Percentiles rank a stretch among this genome's conserved stretches.
These are phyloP conservation scores for Aleiodes sp. DNA, from an alignment of 1,140 invertebrate genomes.

Conservation along the genomic window DNA sequence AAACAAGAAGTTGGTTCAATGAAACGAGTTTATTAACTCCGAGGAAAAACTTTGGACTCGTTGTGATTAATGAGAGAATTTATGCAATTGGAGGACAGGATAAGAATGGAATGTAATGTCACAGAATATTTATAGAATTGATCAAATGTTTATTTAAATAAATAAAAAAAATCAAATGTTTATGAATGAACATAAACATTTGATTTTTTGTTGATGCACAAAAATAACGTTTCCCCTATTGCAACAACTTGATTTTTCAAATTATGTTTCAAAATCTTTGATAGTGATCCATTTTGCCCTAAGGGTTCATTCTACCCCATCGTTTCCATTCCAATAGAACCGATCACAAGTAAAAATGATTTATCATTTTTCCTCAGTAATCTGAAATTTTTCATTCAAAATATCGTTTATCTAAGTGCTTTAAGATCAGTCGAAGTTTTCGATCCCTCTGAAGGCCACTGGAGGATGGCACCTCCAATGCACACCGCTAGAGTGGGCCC, in stretches of 20 bases:
- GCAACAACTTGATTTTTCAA: no score
- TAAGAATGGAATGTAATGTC: slow-evolving; percentile 67
- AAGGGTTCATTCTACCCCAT: no score
- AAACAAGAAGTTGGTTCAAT: slow-evolving; percentile 68
- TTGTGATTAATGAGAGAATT: slow-evolving; percentile 67
- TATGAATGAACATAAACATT: no score
- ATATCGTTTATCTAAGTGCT: slow-evolving; percentile 48
- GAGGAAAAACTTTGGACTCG: slow-evolving; percentile 71
- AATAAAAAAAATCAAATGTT: no score
- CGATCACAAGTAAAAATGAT: no score
- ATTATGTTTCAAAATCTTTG: no score
- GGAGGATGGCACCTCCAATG: slow-evolving; percentile 69
- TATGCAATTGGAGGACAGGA: slow-evolving; percentile 73
- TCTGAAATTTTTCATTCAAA: slow-evolving; percentile 18
- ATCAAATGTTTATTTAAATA: slow-evolving; percentile 9
- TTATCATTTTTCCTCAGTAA: slow-evolving; percentile 4
- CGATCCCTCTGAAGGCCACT: slow-evolving; percentile 65
- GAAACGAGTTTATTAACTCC: slow-evolving; percentile 66
- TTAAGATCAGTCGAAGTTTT: slow-evolving; percentile 70
- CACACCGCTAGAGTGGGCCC: slow-evolving; percentile 67
- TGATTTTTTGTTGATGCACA: no score
- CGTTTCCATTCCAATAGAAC: no score
- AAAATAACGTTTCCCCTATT: no score
- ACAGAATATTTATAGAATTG: slow-evolving; percentile 2
- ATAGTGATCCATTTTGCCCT: no score